phyloP scores from a whole-genome alignment of 2,113 vertebrate genomes.

The Alouatta palliata region DNA sequence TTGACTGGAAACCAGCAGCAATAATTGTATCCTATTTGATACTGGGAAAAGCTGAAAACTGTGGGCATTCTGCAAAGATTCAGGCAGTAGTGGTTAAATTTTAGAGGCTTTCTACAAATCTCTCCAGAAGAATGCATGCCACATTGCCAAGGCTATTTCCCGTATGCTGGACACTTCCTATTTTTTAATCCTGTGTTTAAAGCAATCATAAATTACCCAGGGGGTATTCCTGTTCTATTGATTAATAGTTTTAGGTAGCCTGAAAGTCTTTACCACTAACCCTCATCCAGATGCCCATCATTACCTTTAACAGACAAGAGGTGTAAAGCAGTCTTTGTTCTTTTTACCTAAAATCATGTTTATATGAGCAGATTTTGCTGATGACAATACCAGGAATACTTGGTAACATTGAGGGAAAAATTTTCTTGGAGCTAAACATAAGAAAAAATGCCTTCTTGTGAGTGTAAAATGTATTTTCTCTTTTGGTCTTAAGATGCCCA shows the following conservation, averaged over 20 bases:
- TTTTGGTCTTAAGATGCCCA: slow-evolving; percentile 18
- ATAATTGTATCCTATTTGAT: slow-evolving; percentile 57
- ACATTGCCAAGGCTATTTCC: background rate
- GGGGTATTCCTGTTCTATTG: background rate
- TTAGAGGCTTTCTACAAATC: slow-evolving; percentile 31
- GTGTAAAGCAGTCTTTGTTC: background rate
- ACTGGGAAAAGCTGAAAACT: slow-evolving; percentile 6
- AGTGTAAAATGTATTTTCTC: slow-evolving; percentile 41
- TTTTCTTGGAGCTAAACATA: background rate
- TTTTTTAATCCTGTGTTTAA: slow-evolving; percentile 21
- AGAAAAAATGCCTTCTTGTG: background rate
- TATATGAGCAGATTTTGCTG: background rate
- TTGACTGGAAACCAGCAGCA: slow-evolving; percentile 47
- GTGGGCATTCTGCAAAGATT: slow-evolving; percentile 32
- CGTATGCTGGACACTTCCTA: background rate
- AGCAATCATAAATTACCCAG: background rate
- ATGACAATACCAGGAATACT: background rate
- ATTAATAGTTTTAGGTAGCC: slow-evolving; percentile 12
- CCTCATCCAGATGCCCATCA: background rate
- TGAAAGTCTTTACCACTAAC: background rate
- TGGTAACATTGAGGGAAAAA: background rate
- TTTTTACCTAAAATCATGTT: background rate
- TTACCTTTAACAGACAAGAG: background rate
- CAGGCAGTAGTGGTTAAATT: slow-evolving; percentile 37
- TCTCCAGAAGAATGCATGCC: slow-evolving; percentile 32